Evolutionary conservation across 2,888 invertebrate species (phyloP).

Genomic region (Eudasyphora cyanicolor): DNA sequence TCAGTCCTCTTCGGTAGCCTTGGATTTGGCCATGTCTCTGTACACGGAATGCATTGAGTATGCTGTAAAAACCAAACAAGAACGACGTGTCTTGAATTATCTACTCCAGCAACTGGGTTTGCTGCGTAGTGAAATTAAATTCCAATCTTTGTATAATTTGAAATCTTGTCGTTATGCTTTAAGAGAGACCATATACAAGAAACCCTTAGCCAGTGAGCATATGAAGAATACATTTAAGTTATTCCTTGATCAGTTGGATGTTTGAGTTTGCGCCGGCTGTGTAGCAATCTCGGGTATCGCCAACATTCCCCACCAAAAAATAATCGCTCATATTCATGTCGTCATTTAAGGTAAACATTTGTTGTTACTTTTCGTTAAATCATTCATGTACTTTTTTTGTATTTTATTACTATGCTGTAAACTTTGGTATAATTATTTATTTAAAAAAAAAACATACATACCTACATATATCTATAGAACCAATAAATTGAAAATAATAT

Average conservation of each 20-base stretch:
- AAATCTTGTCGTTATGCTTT: constrained; percentile 77
- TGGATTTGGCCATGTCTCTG: constrained; percentile 74
- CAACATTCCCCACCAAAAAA: constrained; percentile 28
- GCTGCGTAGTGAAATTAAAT: constrained; percentile 76
- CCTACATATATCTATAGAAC: too few relatives aligned
- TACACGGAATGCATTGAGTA: constrained; percentile 76
- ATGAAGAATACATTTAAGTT: constrained; percentile 75
- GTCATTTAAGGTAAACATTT: constrained; percentile 2
- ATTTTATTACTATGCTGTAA: background rate
- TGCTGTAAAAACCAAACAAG: constrained; percentile 76
- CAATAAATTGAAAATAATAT: background rate
- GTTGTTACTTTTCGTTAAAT: background rate
- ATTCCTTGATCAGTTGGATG: constrained; percentile 74
- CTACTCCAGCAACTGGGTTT: constrained; percentile 77
- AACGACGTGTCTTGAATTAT: constrained; percentile 77
- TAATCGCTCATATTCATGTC: background rate
- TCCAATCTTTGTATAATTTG: constrained; percentile 75
- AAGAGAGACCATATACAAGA: constrained; percentile 72
- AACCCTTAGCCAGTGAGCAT: constrained; percentile 73
- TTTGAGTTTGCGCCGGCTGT: constrained; percentile 57
- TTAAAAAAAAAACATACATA: background rate
- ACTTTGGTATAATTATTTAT: constrained; percentile 22
- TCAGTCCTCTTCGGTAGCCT: constrained; percentile 74
- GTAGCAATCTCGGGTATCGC: background rate
- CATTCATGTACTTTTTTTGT: background rate